These are phyloP conservation scores for Liparis tanakae DNA, from an alignment of 2,797 vertebrate genomes.

Conservation along the genomic window DNA sequence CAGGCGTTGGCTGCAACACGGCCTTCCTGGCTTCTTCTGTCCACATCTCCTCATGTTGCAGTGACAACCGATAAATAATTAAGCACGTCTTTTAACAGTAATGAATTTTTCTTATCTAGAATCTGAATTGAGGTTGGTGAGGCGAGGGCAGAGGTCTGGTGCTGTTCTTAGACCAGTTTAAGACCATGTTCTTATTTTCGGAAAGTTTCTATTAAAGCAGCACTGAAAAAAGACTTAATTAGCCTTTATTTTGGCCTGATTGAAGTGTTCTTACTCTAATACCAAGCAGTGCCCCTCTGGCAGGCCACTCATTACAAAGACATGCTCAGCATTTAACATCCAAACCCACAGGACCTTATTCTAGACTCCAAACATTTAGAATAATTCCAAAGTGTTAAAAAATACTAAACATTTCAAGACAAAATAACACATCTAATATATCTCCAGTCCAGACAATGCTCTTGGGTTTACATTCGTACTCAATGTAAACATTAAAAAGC, in stretches of 20 bases:
- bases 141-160: slow-evolving; percentile 7
- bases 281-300: neutral
- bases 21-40: slow-evolving; percentile 29
- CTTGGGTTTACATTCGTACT: neutral
- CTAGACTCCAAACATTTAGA: neutral
- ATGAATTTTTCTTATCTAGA: slow-evolving; percentile 52
- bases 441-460: neutral
- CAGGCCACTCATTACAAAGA: neutral
- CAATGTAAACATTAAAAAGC: neutral
- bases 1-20: slow-evolving; percentile 18
- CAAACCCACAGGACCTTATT: neutral
- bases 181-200: slow-evolving; percentile 11
- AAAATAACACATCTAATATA: neutral
- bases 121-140: slow-evolving; percentile 30
- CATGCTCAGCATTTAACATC: neutral
- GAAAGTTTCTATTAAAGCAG: neutral
- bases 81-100: slow-evolving; percentile 42
- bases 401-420: too few species aligned
- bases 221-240: neutral
- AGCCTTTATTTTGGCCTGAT: neutral
- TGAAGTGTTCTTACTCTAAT: neutral
- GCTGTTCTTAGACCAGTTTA: slow-evolving; percentile 7
- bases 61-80: slow-evolving; percentile 64
- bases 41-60: slow-evolving; percentile 50
- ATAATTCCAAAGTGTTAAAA: neutral